Evolutionary conservation across 2,888 invertebrate species (phyloP), one percentile per base, ranked within the genome.

Genomic region (Drosophila setosimentum): DNA sequence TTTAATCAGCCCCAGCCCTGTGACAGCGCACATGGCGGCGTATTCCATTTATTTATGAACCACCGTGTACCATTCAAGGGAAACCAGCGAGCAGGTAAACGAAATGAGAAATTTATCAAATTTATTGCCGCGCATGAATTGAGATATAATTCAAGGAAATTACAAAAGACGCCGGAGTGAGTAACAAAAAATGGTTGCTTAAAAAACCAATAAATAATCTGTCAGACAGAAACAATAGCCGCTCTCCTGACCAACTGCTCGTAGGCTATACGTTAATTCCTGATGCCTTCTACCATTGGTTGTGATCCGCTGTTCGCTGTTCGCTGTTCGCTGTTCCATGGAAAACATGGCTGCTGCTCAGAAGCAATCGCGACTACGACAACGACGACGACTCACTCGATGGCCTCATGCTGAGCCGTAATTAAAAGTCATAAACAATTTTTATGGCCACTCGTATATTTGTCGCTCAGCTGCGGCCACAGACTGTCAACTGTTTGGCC

Each of bases 81-180:
- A 83, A 70, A 68, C 35, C 82, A 76, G 69, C 78, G 70, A 76
- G 69, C 87, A 89, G 89, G 87, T 83, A 89, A 73, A 73, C 76
- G 62, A 74, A 81, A 89, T 84, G 81, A 73, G 87, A 87, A 87
- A 87, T 87, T 89, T 87, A 87, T 87, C 87, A 87, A 87, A 87
- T 87, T 87, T 87, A 87, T 89, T 73, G 70, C 53, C 74, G 77
- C 76, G 70, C 66, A 72, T 77, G 80, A 90, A 91, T 90, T 81
- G 90, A 90, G 91, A 90, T 89, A 91, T 91, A 90, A 90, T 87
- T 91, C 88, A 90, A 82, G 76, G 89, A 83, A 88, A 76, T 88
- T 86, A 86, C 76, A 88, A 77, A 16, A 80, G 81, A 68, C 68
- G 65, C 68, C 73, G 61, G 76, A 65, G 45, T 24, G 21, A 45